Conservation (phyloP, 2,888 invertebrate genomes). For the Zygogramma bicolorata region DNA sequence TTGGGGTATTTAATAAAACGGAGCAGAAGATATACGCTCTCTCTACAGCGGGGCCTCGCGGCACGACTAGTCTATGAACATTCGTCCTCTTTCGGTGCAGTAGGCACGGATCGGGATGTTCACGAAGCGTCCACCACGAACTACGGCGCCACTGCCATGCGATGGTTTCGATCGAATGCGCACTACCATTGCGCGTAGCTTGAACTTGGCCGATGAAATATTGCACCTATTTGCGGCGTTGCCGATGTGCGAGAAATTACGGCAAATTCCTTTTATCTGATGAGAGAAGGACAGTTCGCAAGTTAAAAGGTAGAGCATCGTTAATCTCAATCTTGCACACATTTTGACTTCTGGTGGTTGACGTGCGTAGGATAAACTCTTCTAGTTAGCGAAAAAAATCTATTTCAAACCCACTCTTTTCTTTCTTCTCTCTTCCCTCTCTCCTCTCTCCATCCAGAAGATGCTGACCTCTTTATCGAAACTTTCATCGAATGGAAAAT, state of each 20-base stretch:
- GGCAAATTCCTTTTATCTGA: no score
- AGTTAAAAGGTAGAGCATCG: no score
- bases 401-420: no score
- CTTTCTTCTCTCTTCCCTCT: no score
- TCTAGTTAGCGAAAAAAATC: no score
- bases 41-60: slow-evolving; percentile 56
- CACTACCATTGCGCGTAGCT: slow-evolving; percentile 40
- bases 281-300: no score
- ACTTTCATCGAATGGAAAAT: no score
- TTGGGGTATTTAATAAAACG: slow-evolving; percentile 32
- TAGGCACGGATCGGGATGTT: slow-evolving; percentile 13
- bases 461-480: no score
- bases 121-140: slow-evolving; percentile 13
- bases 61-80: slow-evolving; percentile 57
- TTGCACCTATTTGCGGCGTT: neutral
- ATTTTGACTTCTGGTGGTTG: no score
- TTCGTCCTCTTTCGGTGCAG: slow-evolving; percentile 40
- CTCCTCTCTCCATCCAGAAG: no score
- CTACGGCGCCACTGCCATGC: slow-evolving; percentile 57
- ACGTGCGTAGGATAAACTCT: no score
- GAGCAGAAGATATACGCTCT: slow-evolving; percentile 30
- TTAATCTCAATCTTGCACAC: no score
- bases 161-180: slow-evolving; percentile 62
- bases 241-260: neutral
- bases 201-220: slow-evolving; percentile 30